phyloP scores from a whole-genome alignment of 2,113 vertebrate genomes.

The Macaca nemestrina region DNA sequence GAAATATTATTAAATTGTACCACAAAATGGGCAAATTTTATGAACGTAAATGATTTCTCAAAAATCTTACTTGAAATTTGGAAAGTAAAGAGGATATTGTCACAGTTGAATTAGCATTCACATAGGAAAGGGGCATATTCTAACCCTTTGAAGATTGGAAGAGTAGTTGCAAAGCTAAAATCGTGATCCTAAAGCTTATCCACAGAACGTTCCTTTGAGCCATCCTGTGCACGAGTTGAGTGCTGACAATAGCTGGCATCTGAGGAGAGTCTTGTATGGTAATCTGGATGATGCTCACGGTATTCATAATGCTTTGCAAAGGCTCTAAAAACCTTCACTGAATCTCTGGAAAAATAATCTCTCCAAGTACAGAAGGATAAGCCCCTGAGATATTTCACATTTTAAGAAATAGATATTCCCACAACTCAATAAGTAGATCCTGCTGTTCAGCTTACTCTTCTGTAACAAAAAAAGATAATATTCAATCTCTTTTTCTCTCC shows the following conservation, averaged over 20 bases:
- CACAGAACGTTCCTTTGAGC: background rate
- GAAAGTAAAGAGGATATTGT: background rate
- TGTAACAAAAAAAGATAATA: background rate
- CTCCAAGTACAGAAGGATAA: constrained; percentile 27
- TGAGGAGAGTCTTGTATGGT: background rate
- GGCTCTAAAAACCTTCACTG: background rate
- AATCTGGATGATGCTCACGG: background rate
- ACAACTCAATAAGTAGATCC: background rate
- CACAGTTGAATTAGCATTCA: background rate
- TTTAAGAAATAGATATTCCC: background rate
- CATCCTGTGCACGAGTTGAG: background rate
- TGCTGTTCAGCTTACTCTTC: constrained; percentile 11
- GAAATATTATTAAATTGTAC: background rate
- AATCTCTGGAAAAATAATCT: constrained; percentile 23
- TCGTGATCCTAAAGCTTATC: background rate
- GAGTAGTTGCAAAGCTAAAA: background rate
- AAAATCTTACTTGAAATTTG: background rate
- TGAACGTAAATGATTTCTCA: background rate
- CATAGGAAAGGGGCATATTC: background rate
- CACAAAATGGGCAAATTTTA: background rate
- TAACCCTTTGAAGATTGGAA: background rate
- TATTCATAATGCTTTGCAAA: background rate
- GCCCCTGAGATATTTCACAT: background rate
- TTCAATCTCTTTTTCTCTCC: background rate
- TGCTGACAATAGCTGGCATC: background rate